Conservation (phyloP, 2,888 invertebrate genomes). For the Drosophila leonis region DNA sequence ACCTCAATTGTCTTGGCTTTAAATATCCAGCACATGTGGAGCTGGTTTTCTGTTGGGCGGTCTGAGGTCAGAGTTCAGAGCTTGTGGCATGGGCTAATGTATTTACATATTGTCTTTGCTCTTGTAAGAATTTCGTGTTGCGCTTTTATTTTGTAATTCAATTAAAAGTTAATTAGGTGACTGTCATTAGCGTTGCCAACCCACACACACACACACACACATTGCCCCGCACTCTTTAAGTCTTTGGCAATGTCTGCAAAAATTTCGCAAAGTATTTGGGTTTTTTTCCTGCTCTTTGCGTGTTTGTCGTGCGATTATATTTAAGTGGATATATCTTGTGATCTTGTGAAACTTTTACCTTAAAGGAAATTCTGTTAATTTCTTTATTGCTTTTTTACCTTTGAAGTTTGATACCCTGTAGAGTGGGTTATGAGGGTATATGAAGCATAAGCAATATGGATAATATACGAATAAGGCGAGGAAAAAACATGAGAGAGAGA, state of each 20-base stretch:
- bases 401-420: not conserved
- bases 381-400: slow-evolving; percentile 2
- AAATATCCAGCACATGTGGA: slow-evolving; percentile 4
- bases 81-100: slow-evolving; percentile 28
- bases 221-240: slow-evolving; percentile 3
- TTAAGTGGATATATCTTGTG: slow-evolving; percentile 7
- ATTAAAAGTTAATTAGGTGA: slow-evolving; percentile 67
- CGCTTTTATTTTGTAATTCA: slow-evolving; percentile 60
- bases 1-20: slow-evolving; percentile 27
- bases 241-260: slow-evolving; percentile 4
- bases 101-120: slow-evolving; percentile 35
- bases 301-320: slow-evolving; percentile 28
- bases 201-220: slow-evolving; percentile 1
- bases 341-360: slow-evolving; percentile 11
- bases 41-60: no score
- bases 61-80: not conserved
- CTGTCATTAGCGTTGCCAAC: slow-evolving; percentile 55
- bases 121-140: slow-evolving; percentile 37
- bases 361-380: slow-evolving; percentile 8
- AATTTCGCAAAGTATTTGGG: slow-evolving; percentile 21
- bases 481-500: no score
- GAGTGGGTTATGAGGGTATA: not conserved
- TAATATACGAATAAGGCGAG: not conserved
- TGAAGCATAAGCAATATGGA: not conserved
- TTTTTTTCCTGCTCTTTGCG: slow-evolving; percentile 10